Evolutionary conservation across 1,140 invertebrate species (phyloP), one percentile per base, ranked within the genome.

Genomic region (Drosophila pachea): DNA sequence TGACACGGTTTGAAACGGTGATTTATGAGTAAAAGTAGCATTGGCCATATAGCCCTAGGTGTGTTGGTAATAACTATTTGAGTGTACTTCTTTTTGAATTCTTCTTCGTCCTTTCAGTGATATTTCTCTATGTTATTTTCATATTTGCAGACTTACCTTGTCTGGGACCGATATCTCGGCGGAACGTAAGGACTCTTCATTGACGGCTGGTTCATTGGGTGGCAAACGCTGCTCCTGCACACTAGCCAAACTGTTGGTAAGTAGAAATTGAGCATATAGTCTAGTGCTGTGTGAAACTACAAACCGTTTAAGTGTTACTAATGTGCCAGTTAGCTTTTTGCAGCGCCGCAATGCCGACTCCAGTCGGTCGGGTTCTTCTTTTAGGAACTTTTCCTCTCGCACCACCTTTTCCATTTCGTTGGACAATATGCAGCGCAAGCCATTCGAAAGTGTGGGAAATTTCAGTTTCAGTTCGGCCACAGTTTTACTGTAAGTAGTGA

Each of bases 291-390:
- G 38, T 14, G n/a, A 54, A 54, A 35, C 6, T 32, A 70, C 68
- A 71, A 93, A 98, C 97, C 97, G 95, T 93, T 99, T 99, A 16
- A 99, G 91, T 49, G 97, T 99, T 45, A 98, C 97, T 69, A 99
- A 91, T 40, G 97, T 99, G 64, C 97, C 97, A 7, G 97, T 99
- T 9, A 99, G 90, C 89, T 99, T 98, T 91, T 99, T 99, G 91
- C 97, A 99, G 63, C 97, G 92, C 76, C 95, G 93, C 54, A 99
- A 90, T 43, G 96, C 96, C 72, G 94, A 95, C 86, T 99, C 98
- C 40, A 99, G 89, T 66, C 96, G 92, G 86, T 97, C 96, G 0
- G 97, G 97, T 89, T 99, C 97, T 88, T 98, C 97, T 90, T 97
- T 97, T 35, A 99, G 90, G 91, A 98, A 98, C 92, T 97, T 98